Evolutionary conservation across 2,797 vertebrate species (phyloP).

Genomic region (Geotrypetes seraphini): DNA sequence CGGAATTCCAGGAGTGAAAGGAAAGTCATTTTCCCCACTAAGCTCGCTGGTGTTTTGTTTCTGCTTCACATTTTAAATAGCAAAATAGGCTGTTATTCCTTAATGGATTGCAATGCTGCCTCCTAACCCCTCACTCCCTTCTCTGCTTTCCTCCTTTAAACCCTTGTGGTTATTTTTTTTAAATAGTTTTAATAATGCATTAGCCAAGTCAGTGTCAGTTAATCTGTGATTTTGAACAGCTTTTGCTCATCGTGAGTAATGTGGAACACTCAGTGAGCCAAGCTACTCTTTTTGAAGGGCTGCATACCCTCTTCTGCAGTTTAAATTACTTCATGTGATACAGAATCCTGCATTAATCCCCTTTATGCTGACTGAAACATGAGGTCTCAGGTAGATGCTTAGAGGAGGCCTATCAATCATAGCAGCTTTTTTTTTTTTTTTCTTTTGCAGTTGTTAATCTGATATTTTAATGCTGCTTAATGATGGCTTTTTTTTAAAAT

Average conservation of each 20-base stretch:
- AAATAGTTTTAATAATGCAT: constrained; percentile 24
- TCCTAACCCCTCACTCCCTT: not conserved
- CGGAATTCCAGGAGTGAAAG: not conserved
- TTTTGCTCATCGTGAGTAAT: constrained; percentile 17
- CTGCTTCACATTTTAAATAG: not conserved
- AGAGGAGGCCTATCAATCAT: too few relatives aligned
- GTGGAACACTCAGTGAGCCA: constrained; percentile 17
- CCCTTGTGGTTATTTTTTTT: constrained; percentile 22
- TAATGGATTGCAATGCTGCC: not conserved
- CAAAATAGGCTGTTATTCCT: not conserved
- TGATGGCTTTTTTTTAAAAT: too few relatives aligned
- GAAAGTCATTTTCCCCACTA: constrained; percentile 1
- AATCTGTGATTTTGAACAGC: constrained; percentile 16
- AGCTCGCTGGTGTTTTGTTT: constrained; percentile 13
- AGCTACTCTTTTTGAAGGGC: not conserved
- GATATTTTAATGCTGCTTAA: too few relatives aligned
- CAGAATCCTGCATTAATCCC: too few relatives aligned
- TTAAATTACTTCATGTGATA: constrained; percentile 27
- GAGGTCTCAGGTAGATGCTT: too few relatives aligned
- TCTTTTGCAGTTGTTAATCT: too few relatives aligned
- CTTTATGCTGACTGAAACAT: too few relatives aligned
- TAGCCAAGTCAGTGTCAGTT: constrained; percentile 26
- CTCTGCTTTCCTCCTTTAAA: not conserved
- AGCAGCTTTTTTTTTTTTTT: too few relatives aligned
- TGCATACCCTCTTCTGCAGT: fast-evolving